Base-by-base conservation (phyloP, 1,140 invertebrate genomes). In the Pinna nobilis region DNA sequence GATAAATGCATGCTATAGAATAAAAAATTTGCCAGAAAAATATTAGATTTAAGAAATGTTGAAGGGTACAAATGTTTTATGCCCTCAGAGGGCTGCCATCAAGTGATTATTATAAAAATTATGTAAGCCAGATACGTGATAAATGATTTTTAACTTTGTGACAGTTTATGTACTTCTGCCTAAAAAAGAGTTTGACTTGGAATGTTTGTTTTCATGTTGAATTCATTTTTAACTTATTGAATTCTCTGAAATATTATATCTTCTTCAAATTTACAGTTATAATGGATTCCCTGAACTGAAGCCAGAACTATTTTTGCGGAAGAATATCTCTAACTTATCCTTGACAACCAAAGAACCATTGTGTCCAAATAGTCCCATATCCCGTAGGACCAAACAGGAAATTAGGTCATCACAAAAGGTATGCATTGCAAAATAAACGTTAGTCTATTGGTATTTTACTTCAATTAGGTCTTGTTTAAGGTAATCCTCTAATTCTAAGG, bases 301-400 rank as follows among this genome's bases (percentile, higher is more conserved):
- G 82, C 82, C 86, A 6, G 87, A 91, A 51, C 82, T 93, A 39
- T 93, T 93, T 87, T 90, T 90, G 37, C 87, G 82, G 65, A 86
- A 82, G 61, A 80, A 87, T 37, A 80, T 80, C 20, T 67, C 78
- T 1, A 65, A 55, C 44, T 83, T 82, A 70, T 90, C 77, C 32
- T 50, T 83, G 57, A 71, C 82, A 39, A 76, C 63, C 28, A 90
- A 91, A 88, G 60, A 88, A 81, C 79, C 87, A 88, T 51, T 91
- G 90, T 82, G 84, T 76, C 95, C 96, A 63, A 94, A 94, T 13
- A 96, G 95, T 83, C 96, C 96, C 9, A 94, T 98, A 91, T 96
- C 96, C 0, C 90, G 95, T 20, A 92, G 97, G 70, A 98, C 97
- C 1, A 97, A 98, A 84, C 96, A 98, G 78, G 97, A 98, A 91